Evolutionary conservation across 2,888 invertebrate genomes (phyloP).

Genomic region (Ganaspis brasiliensis): DNA sequence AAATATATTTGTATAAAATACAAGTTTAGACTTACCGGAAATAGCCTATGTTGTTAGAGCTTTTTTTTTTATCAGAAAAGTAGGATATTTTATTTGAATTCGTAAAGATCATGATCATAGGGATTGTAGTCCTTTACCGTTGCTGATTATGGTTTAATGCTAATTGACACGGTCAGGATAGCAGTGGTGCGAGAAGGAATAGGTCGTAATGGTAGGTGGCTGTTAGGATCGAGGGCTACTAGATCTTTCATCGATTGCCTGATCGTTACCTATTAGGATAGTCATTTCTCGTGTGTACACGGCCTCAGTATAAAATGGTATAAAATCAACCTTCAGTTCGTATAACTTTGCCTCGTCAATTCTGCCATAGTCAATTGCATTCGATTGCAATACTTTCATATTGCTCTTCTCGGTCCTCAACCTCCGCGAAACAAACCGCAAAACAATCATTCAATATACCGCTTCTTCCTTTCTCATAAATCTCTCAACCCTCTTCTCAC

Average conservation of each 20-base stretch:
- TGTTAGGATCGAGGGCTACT: conserved; percentile 46
- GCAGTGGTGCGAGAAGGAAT: conserved; percentile 42
- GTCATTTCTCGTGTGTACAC: conserved; percentile 40
- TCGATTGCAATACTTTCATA: conserved; percentile 31
- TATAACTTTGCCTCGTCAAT: conserved; percentile 32
- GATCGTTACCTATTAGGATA: conserved; percentile 49
- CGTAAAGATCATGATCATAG: conserved; percentile 43
- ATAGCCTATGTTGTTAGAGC: not conserved
- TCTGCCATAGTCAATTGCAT: conserved; percentile 34
- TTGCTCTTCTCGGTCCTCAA: conserved; percentile 12
- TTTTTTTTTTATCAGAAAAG: not conserved
- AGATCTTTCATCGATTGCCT: conserved; percentile 49
- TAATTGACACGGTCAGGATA: conserved; percentile 47
- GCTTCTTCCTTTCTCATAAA: too few species aligned
- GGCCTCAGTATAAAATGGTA: conserved; percentile 34
- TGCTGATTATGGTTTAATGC: conserved; percentile 48
- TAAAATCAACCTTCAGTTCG: too few species aligned
- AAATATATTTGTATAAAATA: too few species aligned
- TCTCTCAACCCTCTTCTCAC: not conserved
- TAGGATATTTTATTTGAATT: conserved; percentile 14
- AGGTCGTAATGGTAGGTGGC: conserved; percentile 49
- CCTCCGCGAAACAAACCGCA: too few species aligned
- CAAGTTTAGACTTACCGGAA: too few species aligned
- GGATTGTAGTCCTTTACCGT: conserved; percentile 52
- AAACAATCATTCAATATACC: too few species aligned